Conservation (phyloP, 2,888 invertebrate species). For the Resseliella maxima region DNA sequence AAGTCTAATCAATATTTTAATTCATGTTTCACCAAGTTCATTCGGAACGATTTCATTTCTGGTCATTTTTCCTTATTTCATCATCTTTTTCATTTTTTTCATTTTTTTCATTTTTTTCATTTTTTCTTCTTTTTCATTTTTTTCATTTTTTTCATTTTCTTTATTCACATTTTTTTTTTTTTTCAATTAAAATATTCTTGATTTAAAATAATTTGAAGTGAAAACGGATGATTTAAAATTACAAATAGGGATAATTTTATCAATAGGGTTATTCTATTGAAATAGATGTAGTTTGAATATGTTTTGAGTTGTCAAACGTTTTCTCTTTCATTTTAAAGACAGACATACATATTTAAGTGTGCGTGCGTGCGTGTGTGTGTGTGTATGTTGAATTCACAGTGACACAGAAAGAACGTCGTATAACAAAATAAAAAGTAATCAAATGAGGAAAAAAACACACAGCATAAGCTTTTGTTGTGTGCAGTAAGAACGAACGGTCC, state of each 20-base stretch:
- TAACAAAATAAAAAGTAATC: conserved; percentile 37
- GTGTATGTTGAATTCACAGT: neutral
- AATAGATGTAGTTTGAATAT: neutral
- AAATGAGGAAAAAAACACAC: neutral
- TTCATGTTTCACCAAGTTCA: too few species aligned
- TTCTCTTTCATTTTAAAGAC: conserved; percentile 7
- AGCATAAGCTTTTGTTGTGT: conserved; percentile 52
- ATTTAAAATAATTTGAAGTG: neutral
- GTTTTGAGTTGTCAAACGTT: conserved; percentile 7
- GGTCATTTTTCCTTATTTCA: too few species aligned
- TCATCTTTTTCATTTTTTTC: too few species aligned
- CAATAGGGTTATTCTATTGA: neutral
- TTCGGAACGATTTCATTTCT: too few species aligned
- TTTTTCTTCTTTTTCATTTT: too few species aligned
- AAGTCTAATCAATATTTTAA: too few species aligned
- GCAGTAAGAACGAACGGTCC: conserved; percentile 25
- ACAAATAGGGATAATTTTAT: neutral
- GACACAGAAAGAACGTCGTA: conserved; percentile 53
- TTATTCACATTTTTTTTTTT: too few species aligned
- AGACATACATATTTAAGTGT: neutral
- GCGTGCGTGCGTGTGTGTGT: too few species aligned
- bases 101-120: too few species aligned
- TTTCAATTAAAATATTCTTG: neutral
- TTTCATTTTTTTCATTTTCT: too few species aligned
- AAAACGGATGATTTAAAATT: too few species aligned